Evolutionary conservation across 2,888 invertebrate species (phyloP).

Genomic region (Amphipoea oculea): DNA sequence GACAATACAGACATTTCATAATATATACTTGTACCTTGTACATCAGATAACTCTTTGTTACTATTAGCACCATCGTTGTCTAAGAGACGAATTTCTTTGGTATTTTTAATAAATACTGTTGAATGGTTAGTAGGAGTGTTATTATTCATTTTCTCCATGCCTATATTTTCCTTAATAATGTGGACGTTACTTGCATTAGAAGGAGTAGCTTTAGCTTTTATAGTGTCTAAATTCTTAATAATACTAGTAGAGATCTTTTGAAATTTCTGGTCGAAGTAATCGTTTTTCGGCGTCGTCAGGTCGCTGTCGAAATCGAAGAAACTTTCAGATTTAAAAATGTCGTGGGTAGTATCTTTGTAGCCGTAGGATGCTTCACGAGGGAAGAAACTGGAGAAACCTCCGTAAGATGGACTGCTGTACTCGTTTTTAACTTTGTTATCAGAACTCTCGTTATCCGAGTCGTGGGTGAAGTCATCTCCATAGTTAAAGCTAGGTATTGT

Average conservation of each 20-base stretch:
- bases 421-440: slow-evolving; percentile 80
- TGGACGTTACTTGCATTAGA: slow-evolving; percentile 78
- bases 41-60: slow-evolving; percentile 85
- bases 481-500: slow-evolving; percentile 84
- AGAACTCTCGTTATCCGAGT: slow-evolving; percentile 74
- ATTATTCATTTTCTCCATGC: slow-evolving; percentile 85
- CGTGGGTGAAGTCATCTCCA: slow-evolving; percentile 78
- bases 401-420: slow-evolving; percentile 78
- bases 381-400: slow-evolving; percentile 81
- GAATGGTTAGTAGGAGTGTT: slow-evolving; percentile 87
- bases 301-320: slow-evolving; percentile 84
- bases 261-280: slow-evolving; percentile 89
- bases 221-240: slow-evolving; percentile 85
- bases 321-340: slow-evolving; percentile 80
- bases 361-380: slow-evolving; percentile 77
- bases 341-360: slow-evolving; percentile 75
- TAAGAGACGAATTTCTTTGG: slow-evolving; percentile 87
- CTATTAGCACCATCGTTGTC: slow-evolving; percentile 86
- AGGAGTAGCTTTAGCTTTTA: slow-evolving; percentile 77
- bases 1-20: slow-evolving; percentile 88
- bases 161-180: slow-evolving; percentile 79
- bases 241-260: slow-evolving; percentile 89
- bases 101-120: slow-evolving; percentile 89
- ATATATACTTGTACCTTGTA: slow-evolving; percentile 89
- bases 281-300: slow-evolving; percentile 89